These are phyloP conservation scores for Ormia ochracea DNA, from an alignment of 2,888 invertebrate genomes.

Conservation along the genomic window DNA sequence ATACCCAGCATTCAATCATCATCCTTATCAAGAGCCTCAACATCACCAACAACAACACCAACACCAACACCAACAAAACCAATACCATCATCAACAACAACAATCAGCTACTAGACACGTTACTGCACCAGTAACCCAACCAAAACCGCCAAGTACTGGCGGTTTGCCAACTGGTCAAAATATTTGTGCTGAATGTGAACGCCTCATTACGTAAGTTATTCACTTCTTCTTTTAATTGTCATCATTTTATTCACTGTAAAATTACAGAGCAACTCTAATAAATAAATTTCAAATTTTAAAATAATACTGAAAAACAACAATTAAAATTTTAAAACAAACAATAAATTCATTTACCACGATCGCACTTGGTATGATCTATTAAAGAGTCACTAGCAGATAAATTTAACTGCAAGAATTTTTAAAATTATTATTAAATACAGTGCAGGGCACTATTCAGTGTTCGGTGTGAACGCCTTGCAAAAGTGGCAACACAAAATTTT, in stretches of 20 bases:
- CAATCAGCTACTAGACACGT: constrained; percentile 80
- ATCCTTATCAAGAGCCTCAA: constrained; percentile 64
- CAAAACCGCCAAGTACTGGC: constrained; percentile 82
- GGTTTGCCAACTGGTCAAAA: constrained; percentile 92
- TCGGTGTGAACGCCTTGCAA: too few species aligned
- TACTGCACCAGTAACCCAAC: constrained; percentile 84
- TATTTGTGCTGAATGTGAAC: constrained; percentile 97
- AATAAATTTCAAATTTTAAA: neutral
- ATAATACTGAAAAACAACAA: too few species aligned
- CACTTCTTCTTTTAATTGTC: neutral
- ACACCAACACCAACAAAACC: constrained; percentile 65
- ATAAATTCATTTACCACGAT: too few species aligned
- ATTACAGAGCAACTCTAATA: neutral
- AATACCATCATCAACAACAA: constrained; percentile 67
- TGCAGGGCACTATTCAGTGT: too few species aligned
- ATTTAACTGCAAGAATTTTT: too few species aligned
- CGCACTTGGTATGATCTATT: too few species aligned
- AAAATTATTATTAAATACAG: too few species aligned
- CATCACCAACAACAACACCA: constrained; percentile 66
- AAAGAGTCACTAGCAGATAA: too few species aligned
- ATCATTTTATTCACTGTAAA: constrained; percentile 3
- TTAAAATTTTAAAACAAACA: too few species aligned
- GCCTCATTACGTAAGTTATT: constrained; percentile 94
- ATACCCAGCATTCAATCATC: constrained; percentile 64
- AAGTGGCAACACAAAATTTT: too few species aligned